These are phyloP conservation scores for Macroramphosus scolopax DNA, from an alignment of 2,797 vertebrate genomes.

Conservation along the genomic window DNA sequence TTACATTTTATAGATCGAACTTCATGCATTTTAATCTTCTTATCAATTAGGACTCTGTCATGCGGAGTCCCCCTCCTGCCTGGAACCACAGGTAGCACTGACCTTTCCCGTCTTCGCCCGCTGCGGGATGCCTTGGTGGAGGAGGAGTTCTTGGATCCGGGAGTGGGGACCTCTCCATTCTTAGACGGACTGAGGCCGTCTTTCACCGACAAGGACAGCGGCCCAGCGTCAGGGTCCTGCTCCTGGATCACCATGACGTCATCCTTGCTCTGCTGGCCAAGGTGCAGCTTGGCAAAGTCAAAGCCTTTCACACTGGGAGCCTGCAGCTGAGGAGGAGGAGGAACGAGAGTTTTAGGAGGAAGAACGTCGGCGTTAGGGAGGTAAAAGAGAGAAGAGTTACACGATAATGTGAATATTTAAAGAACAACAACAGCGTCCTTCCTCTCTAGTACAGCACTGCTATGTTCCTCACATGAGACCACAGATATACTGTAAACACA, in stretches of 20 bases:
- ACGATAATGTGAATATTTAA: background rate
- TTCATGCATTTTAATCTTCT: too few species aligned
- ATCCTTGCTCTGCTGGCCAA: slow-evolving; percentile 96
- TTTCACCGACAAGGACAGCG: slow-evolving; percentile 82
- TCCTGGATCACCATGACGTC: slow-evolving; percentile 95
- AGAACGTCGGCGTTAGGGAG: slow-evolving; percentile 1
- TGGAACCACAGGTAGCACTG: slow-evolving; percentile 25
- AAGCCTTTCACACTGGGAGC: slow-evolving; percentile 94
- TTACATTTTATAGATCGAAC: too few species aligned
- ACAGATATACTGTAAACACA: too few species aligned
- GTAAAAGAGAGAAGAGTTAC: background rate
- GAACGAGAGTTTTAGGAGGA: slow-evolving; percentile 10
- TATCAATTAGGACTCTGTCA: too few species aligned
- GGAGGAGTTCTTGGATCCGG: slow-evolving; percentile 81
- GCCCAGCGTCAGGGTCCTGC: slow-evolving; percentile 74
- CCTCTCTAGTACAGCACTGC: too few species aligned
- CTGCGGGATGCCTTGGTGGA: slow-evolving; percentile 85
- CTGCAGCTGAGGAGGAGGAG: slow-evolving; percentile 61
- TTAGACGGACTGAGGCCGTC: slow-evolving; percentile 86
- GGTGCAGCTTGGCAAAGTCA: slow-evolving; percentile 98
- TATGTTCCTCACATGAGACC: too few species aligned
- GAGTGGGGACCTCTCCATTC: slow-evolving; percentile 86
- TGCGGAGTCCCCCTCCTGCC: too few species aligned
- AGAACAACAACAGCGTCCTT: too few species aligned
- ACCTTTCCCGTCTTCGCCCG: slow-evolving; percentile 87